phyloP scores from a whole-genome alignment of 2,797 vertebrate species.

The Xiphophorus birchmanni region DNA sequence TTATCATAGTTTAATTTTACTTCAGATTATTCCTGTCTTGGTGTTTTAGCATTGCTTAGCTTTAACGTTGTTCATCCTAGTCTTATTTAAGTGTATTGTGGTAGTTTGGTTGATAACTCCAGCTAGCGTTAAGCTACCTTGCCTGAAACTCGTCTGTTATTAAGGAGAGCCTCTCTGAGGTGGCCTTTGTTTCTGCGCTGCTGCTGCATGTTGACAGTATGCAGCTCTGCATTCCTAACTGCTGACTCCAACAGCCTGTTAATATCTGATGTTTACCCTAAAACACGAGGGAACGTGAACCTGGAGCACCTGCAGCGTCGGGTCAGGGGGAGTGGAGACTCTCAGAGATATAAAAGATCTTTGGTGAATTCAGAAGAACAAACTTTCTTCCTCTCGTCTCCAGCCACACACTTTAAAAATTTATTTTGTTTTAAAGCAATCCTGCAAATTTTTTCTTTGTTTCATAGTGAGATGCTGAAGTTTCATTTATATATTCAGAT shows the following conservation, averaged over 20 bases:
- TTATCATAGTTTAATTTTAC: neutral
- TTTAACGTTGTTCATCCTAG: neutral
- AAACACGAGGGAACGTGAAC: neutral
- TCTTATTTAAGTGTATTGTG: neutral
- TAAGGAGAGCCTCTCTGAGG: neutral
- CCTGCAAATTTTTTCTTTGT: neutral
- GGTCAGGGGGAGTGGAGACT: neutral
- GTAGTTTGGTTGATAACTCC: neutral
- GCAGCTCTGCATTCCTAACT: neutral
- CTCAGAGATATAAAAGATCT: neutral
- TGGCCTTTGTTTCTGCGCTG: neutral
- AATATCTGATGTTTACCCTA: neutral
- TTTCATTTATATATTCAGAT: neutral
- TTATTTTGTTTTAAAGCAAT: neutral
- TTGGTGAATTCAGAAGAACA: neutral
- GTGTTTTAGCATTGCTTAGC: neutral
- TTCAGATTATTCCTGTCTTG: neutral
- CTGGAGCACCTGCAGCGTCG: neutral
- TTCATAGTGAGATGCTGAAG: neutral
- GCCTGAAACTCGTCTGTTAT: neutral
- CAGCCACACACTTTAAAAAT: neutral
- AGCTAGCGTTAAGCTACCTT: neutral
- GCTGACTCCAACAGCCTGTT: neutral
- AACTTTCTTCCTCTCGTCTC: neutral
- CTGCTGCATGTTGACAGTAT: neutral